phyloP scores from a whole-genome alignment of 2,113 vertebrate genomes.

The Oenanthe oenanthe region DNA sequence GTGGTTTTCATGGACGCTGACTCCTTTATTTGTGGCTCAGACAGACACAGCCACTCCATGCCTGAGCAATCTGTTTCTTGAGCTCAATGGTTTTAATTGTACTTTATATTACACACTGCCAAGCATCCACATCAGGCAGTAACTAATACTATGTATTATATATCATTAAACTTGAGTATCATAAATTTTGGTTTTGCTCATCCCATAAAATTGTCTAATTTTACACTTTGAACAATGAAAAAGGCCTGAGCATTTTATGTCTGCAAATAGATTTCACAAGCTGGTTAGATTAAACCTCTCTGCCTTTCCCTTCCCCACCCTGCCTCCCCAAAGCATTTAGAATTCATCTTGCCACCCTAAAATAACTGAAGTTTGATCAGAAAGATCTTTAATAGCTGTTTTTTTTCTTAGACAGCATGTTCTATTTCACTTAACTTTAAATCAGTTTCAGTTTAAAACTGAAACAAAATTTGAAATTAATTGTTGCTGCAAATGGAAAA shows the following conservation, averaged over 20 bases:
- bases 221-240: neutral
- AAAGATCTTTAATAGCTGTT: neutral
- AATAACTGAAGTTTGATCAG: neutral
- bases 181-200: neutral
- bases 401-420: neutral
- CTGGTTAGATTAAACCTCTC: neutral
- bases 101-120: neutral
- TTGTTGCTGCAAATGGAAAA: neutral
- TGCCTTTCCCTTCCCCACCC: accelerated
- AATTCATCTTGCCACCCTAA: neutral
- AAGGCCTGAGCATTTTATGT: neutral
- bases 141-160: neutral
- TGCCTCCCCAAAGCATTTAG: neutral
- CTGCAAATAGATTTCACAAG: neutral
- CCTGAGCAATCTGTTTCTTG: neutral
- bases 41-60: neutral
- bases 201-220: neutral
- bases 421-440: neutral
- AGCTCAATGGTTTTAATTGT: neutral
- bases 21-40: neutral
- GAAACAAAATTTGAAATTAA: neutral
- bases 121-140: neutral
- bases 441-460: neutral
- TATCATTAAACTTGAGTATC: neutral
- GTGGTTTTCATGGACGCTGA: neutral